Evolutionary conservation across 2,888 invertebrate species (phyloP), one percentile per base, ranked within the genome.

Genomic region (Lochmaea crataegi): DNA sequence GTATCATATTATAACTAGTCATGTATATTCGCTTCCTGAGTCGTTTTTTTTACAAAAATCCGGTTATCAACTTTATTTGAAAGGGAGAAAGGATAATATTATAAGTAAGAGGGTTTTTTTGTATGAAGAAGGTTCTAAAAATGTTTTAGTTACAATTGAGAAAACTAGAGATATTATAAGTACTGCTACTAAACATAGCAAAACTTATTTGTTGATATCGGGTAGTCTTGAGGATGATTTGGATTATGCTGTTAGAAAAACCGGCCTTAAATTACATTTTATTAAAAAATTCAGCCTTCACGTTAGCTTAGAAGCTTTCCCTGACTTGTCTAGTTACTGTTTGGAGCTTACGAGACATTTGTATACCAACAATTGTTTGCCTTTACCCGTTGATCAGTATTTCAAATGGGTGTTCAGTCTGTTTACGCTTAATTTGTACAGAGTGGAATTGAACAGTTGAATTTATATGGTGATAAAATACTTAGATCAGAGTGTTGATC

Each of bases 11-110:
- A 90, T 94, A 65, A 94, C 94, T 0, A 94, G 94, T 41, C 92
- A 95, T 81, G 91, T 91, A 53, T 96, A 96, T 83, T 92, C 92
- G 65, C 85, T 95, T 79, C 95, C 95, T 0, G 88, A 93, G 38
- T 92, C 91, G 69, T 88, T 95, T 65, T 87, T 95, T 2, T 91
- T 94, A 78, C 87, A 94, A 73, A 92, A 92, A 78, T 92, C 91
- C 77, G 90, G 91, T 0, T 89, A 88, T 6, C 88, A 87, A 80
- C 81, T 91, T 12, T 91, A 90, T 82, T 87, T 85, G 10, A 90
- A 91, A 77, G 89, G 86, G 63, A 88, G 87, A 53, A 90, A 91
- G 0, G 92, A 91, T 72, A 94, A 92, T 83, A 89, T 89, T 66
- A 85, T 91, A 4, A 89, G 89, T 4, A 91, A 92, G 73, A 90